These are phyloP conservation scores for Psittacus erithacus DNA, from an alignment of 2,113 vertebrate species.

Conservation along the genomic window DNA sequence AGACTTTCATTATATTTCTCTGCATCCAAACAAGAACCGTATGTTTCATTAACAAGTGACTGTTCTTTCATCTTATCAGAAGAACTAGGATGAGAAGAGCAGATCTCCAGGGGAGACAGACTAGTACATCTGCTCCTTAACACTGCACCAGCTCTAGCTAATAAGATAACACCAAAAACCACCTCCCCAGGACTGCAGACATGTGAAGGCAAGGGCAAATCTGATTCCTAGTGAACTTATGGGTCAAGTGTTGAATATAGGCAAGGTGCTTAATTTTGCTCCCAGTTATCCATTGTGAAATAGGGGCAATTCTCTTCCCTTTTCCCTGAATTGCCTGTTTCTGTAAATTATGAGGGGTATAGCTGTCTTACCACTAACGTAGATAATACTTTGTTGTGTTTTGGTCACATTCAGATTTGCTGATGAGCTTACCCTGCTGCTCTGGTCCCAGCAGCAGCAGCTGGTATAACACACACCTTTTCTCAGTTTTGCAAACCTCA, in stretches of 20 bases:
- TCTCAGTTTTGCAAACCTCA: not conserved
- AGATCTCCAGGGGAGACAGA: not conserved
- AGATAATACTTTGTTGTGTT: not conserved
- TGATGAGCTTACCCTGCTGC: not conserved
- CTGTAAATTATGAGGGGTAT: not conserved
- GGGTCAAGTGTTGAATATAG: not conserved
- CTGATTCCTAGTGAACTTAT: not conserved
- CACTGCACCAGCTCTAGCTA: not conserved
- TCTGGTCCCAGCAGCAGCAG: not conserved
- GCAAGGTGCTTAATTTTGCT: not conserved
- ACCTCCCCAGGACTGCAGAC: not conserved
- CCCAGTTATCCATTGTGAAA: not conserved
- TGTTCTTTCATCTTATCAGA: not conserved
- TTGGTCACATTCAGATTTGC: not conserved
- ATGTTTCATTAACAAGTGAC: not conserved
- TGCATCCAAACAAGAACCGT: not conserved
- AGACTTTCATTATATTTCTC: not conserved
- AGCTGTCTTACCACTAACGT: not conserved
- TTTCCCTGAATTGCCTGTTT: not conserved
- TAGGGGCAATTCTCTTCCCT: not conserved
- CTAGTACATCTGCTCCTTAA: not conserved
- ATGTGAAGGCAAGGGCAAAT: not conserved
- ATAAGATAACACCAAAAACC: not conserved
- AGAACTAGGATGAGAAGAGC: not conserved
- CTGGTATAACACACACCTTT: not conserved